Evolutionary conservation across 1,140 invertebrate species (phyloP), one percentile per base, ranked within the genome.

Genomic region (Helicoverpa armigera): DNA sequence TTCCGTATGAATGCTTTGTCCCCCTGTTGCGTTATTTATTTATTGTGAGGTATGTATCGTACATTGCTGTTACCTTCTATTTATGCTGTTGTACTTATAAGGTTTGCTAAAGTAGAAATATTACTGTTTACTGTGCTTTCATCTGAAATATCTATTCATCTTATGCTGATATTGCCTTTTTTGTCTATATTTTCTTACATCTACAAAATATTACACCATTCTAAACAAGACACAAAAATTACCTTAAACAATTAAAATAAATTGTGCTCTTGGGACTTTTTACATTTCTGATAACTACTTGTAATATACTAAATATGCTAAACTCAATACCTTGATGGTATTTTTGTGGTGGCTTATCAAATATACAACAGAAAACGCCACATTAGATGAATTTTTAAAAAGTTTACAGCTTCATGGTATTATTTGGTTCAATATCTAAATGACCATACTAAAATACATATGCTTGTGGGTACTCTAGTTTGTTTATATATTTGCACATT

Each of bases 1-100:
- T 78, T 60, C 51, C 50, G 16, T 58, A 74, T 63, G 50, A 73
- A 78, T 82, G 83, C 82, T 85, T 87, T 84, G 67, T 51, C 61
- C 76, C 56, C 72, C 56, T 81, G 43, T 75, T 75, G 50, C 61
- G 58, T 75, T 74, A 51, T 81, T 70, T 73, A 23, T 82, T 79
- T 79, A 69, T 79, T 50, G 35, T 65, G 76, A 76, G 82, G 85
- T 87, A 83, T 82, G 84, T 85, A 85, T 83, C 35, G 63, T 70
- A 50, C 54, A 58, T 70, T 75, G 76, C 58, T 69, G 67, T 72
- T 63, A 29, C 60, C 51, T n/a, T 75, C 16, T 56, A 56, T 53
- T 72, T 54, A 43, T 43, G 70, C 70, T 73, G 18, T 29, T 51
- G 58, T 76, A 23, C 23, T 23, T 23, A 51, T 31, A 63, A 23